These are phyloP conservation scores for Ormyrus rosae DNA, from an alignment of 2,888 invertebrate species.

Conservation along the genomic window DNA sequence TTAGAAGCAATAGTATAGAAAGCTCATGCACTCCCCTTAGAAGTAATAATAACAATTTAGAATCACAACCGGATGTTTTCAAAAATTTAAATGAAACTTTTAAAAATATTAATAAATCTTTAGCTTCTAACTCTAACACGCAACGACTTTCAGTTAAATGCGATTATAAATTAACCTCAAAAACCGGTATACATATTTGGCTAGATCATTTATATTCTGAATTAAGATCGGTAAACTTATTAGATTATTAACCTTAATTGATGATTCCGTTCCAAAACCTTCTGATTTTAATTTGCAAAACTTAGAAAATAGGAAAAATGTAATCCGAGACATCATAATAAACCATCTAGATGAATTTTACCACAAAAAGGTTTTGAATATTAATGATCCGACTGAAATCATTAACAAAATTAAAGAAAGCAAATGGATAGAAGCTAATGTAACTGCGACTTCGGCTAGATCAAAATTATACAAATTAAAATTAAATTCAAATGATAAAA, in stretches of 20 bases:
- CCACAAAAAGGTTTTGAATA: constrained; percentile 51
- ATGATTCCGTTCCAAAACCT: constrained; percentile 24
- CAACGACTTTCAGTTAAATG: constrained; percentile 25
- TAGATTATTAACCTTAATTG: constrained; percentile 33
- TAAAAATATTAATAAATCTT: too few relatives aligned
- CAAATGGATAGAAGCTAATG: constrained; percentile 49
- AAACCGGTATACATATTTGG: too few relatives aligned
- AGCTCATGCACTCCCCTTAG: too few relatives aligned
- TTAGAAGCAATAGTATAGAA: too few relatives aligned
- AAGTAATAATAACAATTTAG: too few relatives aligned
- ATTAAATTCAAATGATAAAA: too few relatives aligned
- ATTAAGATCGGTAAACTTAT: too few relatives aligned
- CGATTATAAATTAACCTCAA: constrained; percentile 1
- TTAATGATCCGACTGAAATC: constrained; percentile 48
- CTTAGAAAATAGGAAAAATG: constrained; percentile 31
- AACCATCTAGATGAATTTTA: constrained; percentile 54
- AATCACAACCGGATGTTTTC: too few relatives aligned
- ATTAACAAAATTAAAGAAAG: constrained; percentile 46
- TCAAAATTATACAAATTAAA: too few relatives aligned
- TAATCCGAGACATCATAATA: constrained; percentile 56
- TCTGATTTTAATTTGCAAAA: constrained; percentile 14
- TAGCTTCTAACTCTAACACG: too few relatives aligned
- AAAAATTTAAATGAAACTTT: too few relatives aligned
- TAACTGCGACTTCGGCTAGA: background rate
- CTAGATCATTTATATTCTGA: too few relatives aligned